Evolutionary conservation across 2,888 invertebrate genomes (phyloP).

Genomic region (Dasysyrphus albostriatus): DNA sequence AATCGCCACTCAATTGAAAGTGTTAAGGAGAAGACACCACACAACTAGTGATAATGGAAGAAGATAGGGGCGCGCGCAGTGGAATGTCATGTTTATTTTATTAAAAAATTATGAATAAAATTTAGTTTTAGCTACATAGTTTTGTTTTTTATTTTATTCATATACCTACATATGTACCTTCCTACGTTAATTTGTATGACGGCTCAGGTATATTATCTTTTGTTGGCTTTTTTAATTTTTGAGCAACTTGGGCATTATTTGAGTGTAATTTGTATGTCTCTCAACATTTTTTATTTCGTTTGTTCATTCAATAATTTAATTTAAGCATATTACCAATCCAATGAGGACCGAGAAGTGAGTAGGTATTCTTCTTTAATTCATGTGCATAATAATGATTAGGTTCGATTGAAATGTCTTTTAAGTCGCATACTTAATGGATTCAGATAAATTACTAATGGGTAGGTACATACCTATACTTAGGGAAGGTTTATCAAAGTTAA

Average conservation of each 20-base stretch:
- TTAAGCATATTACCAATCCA: constrained; percentile 2
- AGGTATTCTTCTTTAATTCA: constrained; percentile 21
- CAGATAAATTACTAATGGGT: constrained; percentile 13
- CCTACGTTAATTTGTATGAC: neutral
- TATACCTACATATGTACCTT: neutral
- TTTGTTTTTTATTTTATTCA: neutral
- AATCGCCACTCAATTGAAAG: constrained; percentile 61
- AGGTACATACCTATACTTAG: neutral
- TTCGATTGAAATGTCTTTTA: constrained; percentile 16
- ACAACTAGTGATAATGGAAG: neutral
- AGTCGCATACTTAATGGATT: constrained; percentile 6
- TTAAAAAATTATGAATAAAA: constrained; percentile 35
- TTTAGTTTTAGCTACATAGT: neutral
- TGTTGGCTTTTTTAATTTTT: constrained; percentile 1
- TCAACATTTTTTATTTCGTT: constrained; percentile 4
- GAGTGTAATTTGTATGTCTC: constrained; percentile 1
- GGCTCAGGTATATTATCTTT: neutral
- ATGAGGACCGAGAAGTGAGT: constrained; percentile 2
- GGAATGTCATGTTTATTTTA: constrained; percentile 47
- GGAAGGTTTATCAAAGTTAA: constrained; percentile 9
- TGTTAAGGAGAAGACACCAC: constrained; percentile 36
- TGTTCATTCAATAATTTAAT: constrained; percentile 23
- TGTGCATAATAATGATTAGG: constrained; percentile 35
- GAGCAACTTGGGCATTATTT: neutral
- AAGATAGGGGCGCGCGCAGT: neutral